Base-by-base conservation (phyloP, 2,797 vertebrate genomes). In the Pangasius larnaudii region DNA sequence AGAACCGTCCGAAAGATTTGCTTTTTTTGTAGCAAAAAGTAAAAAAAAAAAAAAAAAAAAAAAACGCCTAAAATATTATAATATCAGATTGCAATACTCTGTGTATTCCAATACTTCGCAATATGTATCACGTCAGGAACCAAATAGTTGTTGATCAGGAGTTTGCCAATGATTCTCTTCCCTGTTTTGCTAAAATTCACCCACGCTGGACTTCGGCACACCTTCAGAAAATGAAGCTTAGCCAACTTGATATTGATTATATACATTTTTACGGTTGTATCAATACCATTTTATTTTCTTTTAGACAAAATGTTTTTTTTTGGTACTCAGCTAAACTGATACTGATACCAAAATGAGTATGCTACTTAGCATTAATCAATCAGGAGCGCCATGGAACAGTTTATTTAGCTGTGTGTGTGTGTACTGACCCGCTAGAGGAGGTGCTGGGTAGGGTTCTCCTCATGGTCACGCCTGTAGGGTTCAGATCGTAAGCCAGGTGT, bases 401-500 rank as follows among this genome's bases (percentile, higher is more conserved):
- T 24, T 42, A 42, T 72, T 24, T n/a, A 46, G 39, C 46, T 19
- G 5, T 59, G 33, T 80, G 87, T 80, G 87, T 80, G 75, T 82
- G 33, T 79, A 89, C 97, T 86, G 93, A 98, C 97, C 95, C 98
- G 14, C 96, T 98, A 94, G 97, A 98, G 92, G 96, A 97, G 53
- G 97, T 97, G 94, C 97, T 97, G 90, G 97, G 97, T 69, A 97
- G 94, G 3, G 96, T 97, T 91, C 97, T 95, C 90, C 97, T 95
- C 96, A 97, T 96, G 90, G 96, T 96, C 0, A 97, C 96, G 89
- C 97, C 96, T 84, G 96, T 96, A 72, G 97, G 98, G 92, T 99
- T 99, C 93, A 99, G 97, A 94, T 99, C 98, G 0, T 99, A 99
- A 16, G 98, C 98, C 95, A 99, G 93, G 92, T 99, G 98, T 72